Evolutionary conservation across 2,113 vertebrate species (phyloP), one percentile per base, ranked within the genome.

Genomic region (Dicentrarchus labrax): DNA sequence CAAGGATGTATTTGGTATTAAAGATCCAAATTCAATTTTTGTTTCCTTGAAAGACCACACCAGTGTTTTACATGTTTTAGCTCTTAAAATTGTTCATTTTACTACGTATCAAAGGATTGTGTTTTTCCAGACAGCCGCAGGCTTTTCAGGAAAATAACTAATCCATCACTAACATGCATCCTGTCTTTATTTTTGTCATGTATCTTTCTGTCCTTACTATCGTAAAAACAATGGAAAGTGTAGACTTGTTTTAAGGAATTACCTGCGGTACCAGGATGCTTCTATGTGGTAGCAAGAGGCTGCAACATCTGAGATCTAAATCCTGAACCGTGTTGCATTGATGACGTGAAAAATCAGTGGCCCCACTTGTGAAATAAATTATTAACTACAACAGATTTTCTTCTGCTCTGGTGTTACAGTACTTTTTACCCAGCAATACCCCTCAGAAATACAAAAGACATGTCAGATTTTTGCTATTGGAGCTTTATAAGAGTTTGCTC

Each of bases 1-100:
- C 59, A 84, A 86, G 66, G 60, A 71, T 61, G n/a, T 45, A 15
- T 60, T 39, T 53, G 39, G 21, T 54, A 71, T 67, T 74, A 70
- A 47, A 2, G 6, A 39, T 45, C 60, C n/a, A 57, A 66, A 77
- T 83, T 17, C 15, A 43, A 48, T 50, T 2, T 9, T 51, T 22
- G 0, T 38, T 68, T 73, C 19, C 19, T 45, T 50, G 21, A 59
- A 41, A 51, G 54, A 62, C 39, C 47, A 61, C 19, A 53, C 22
- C 12, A 2, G 38, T 53, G 21, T 30, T 36, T 57, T 13, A 6
- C 7, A 36, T 51, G 45, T 43, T 59, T 59, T 41, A 36, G 16
- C 15, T 7, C 6, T 43, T 53, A 15, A 41, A 51, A 75, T 21
- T 6, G 5, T 41, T 50, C 21, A 38, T 65, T 30, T 65, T 9